Evolutionary conservation across 2,888 invertebrate genomes (phyloP), one percentile per base, ranked within the genome.

Genomic region (Scaptomyza polygonia): DNA sequence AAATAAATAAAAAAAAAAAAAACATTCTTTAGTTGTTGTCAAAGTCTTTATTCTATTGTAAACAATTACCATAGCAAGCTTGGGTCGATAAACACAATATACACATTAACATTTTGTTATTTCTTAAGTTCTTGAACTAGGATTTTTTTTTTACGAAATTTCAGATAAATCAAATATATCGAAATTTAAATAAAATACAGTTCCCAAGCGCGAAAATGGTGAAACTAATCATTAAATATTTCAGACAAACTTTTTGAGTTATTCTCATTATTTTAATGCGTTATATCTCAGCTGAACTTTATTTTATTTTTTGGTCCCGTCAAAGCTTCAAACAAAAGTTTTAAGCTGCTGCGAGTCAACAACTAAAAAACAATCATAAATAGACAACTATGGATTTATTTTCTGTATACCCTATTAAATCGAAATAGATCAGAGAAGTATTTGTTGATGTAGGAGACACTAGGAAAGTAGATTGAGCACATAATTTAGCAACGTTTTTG

Each of bases 251-350:
- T 39, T 48, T 32, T 6, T 48, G 1, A n/a, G 25, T 49, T 49
- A 14, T 49, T 49, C 21, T n/a, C 14, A 36, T 25, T 14, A 25
- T 25, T 34, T 32, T 6, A 29, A 40, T 51, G 6, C 11, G 16
- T 48, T 25, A n/a, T 21, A 42, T 42, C 12, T 42, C 34, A 36
- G 16, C 30, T 49, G 6, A 53, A 32, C 25, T 5, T 25, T 34
- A 57, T 47, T 44, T 44, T 30, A 12, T 44, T 36, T 30, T 14
- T 44, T 36, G 25, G n/a, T 18, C 18, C 45, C 44, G 7, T 54
- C 54, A 7, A 34, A 56, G 62, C 53, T 53, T 8, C 21, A 39
- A 39, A 43, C 49, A 54, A 54, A 79, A 76, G 45, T 76, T 72
- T 62, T 58, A 44, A 63, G 40, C 63, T 51, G 39, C 39, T 43